phyloP scores from a whole-genome alignment of 2,113 vertebrate species.

The Phainopepla nitens region DNA sequence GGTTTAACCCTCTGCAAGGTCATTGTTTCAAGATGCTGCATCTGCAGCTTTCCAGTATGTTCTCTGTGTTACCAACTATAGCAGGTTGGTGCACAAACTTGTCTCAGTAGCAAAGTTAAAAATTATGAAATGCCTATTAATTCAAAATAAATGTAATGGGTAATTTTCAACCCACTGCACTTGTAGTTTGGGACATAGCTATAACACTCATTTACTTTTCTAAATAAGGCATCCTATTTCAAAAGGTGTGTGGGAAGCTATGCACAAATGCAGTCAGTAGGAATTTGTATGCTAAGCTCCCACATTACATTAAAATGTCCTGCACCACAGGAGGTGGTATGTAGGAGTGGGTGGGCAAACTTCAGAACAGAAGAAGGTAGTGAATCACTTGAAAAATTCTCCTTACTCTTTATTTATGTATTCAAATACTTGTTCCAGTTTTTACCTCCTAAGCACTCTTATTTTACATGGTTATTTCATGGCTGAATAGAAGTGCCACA shows the following conservation, averaged over 20 bases:
- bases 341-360: conserved; percentile 37
- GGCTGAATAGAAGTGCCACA: conserved; percentile 13
- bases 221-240: background rate
- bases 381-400: conserved; percentile 30
- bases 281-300: conserved; percentile 42
- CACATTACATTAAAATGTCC: conserved; percentile 17
- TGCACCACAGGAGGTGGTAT: conserved; percentile 13
- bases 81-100: background rate
- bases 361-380: conserved; percentile 17
- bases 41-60: background rate
- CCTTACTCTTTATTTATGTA: conserved; percentile 11
- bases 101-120: background rate
- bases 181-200: background rate
- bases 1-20: background rate
- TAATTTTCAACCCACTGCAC: conserved; percentile 19
- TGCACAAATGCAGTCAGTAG: conserved; percentile 17
- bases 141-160: background rate
- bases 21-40: background rate
- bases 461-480: conserved; percentile 26
- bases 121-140: background rate
- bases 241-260: conserved; percentile 27
- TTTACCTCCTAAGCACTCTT: background rate
- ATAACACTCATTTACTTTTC: background rate
- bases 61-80: background rate
- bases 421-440: conserved; percentile 10